Evolutionary conservation across 64 coral and sea anemone species (phyloP), one percentile per base, ranked within the genome.

Genomic region (Montipora foliosa): DNA sequence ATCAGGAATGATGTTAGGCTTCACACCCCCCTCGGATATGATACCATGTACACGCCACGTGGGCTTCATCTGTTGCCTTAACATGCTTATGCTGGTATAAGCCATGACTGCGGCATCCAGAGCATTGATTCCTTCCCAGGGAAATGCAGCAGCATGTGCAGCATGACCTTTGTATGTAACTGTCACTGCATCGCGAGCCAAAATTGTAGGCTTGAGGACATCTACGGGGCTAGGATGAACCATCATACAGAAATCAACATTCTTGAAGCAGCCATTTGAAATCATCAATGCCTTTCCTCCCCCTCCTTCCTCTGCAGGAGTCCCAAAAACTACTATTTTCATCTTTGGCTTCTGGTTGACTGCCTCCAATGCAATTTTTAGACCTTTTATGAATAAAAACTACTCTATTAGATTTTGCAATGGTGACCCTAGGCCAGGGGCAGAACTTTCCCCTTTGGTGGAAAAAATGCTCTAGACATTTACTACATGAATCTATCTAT

Each of bases 91-190:
- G 61, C 53, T 93, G 48, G 47, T 96, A 75, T 96, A 96, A 74
- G 95, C 95, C 60, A 78, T 59, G 44, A 96, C 82, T 74, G 92
- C 95, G n/a, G 95, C 95, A 96, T 96, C 95, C n/a, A 96, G 61
- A 44, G 95, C 95, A 96, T 96, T 96, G n/a, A 96, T 75, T 49
- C 95, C 95, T 81, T 94, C 80, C 95, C 95, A 96, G 16, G 95
- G 95, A 22, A 94, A 94, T 44, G 92, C 91, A 6, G 95, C 91
- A 11, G 95, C 91, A 82, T 96, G 91, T 29, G 92, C 76, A 9
- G 92, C 60, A 75, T 82, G 73, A 70, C 95, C 95, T 47, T 70
- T 84, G 89, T 90, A 96, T 5, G 92, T 96, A n/a, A 88, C 92
- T 52, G n/a, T 74, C 14, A 91, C 79, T n/a, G 44, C 68, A 8